Evolutionary conservation across 2,888 invertebrate species (phyloP).

Genomic region (Drosophila macrospina): DNA sequence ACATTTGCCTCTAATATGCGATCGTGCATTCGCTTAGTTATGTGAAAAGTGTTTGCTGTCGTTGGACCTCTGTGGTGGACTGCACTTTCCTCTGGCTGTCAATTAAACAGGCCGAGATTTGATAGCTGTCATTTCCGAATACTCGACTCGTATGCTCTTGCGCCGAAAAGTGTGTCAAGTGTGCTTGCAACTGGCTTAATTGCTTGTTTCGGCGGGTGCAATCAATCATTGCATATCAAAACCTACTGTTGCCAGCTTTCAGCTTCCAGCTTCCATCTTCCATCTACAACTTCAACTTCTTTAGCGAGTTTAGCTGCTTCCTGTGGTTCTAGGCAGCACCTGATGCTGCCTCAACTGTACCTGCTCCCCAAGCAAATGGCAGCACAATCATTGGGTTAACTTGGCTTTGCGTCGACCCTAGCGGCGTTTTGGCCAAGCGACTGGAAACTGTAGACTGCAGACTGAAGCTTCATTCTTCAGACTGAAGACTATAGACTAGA

Average conservation of each 20-base stretch:
- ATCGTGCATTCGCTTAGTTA: constrained; percentile 73
- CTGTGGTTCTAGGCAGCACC: constrained; percentile 34
- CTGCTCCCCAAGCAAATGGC: constrained; percentile 20
- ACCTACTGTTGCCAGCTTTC: constrained; percentile 49
- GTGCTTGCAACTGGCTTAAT: constrained; percentile 51
- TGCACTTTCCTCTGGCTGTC: constrained; percentile 30
- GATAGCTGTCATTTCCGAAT: constrained; percentile 45
- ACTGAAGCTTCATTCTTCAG: constrained; percentile 15
- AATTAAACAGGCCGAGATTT: constrained; percentile 54
- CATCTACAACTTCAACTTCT: background rate
- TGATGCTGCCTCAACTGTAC: constrained; percentile 54
- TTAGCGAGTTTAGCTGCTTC: too few relatives aligned
- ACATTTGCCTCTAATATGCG: constrained; percentile 61
- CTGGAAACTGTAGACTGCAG: constrained; percentile 36
- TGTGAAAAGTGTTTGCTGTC: constrained; percentile 52
- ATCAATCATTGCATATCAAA: constrained; percentile 59
- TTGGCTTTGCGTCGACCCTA: constrained; percentile 41
- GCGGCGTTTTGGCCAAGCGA: constrained; percentile 45
- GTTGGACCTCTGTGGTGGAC: background rate
- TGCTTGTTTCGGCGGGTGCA: constrained; percentile 63
- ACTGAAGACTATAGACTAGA: constrained; percentile 12
- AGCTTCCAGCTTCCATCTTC: too few relatives aligned
- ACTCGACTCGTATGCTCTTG: constrained; percentile 33
- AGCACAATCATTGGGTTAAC: constrained; percentile 25
- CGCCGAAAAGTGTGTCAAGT: constrained; percentile 64